A percentile compares a stretch with the other conserved stretches of the same genome.
These are phyloP conservation scores for Latrodectus hesperus DNA, from an alignment of 2,888 invertebrate species.

Conservation along the genomic window DNA sequence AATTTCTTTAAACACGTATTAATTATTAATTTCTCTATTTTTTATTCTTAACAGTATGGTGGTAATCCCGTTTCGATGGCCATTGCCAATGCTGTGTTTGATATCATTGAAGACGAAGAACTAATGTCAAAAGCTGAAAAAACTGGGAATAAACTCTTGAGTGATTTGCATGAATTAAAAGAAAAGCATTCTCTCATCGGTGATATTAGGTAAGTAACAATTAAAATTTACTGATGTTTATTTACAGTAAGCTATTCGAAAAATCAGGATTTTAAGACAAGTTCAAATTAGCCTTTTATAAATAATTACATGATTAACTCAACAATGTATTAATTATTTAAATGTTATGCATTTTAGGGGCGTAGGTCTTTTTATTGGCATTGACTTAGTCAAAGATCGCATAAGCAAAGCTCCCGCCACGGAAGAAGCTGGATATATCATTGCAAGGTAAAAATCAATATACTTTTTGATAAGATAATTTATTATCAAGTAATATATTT, in stretches of 20 bases:
- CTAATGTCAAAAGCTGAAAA: slow-evolving; percentile 86
- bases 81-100: slow-evolving; percentile 94
- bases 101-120: slow-evolving; percentile 91
- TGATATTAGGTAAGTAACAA: slow-evolving; percentile 76
- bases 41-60: slow-evolving; percentile 83
- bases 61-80: slow-evolving; percentile 99
- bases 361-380: slow-evolving; percentile 93
- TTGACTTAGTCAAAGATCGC: slow-evolving; percentile 90
- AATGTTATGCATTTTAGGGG: slow-evolving; percentile 79
- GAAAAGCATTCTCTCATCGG: slow-evolving; percentile 86
- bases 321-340: slow-evolving; percentile 3
- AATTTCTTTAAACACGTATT: not conserved
- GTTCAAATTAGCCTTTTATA: not conserved
- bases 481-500: not conserved
- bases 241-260: not conserved
- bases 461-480: not conserved
- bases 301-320: slow-evolving; percentile 3
- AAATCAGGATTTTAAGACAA: too few relatives aligned
- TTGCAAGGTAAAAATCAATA: slow-evolving; percentile 73
- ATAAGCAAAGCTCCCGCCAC: slow-evolving; percentile 87
- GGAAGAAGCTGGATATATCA: slow-evolving; percentile 80
- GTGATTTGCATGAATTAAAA: slow-evolving; percentile 81
- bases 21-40: not conserved
- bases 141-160: slow-evolving; percentile 87
- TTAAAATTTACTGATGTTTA: not conserved